phyloP scores from a whole-genome alignment of 1,140 invertebrate species.

The Plectrocnemia conspersa region DNA sequence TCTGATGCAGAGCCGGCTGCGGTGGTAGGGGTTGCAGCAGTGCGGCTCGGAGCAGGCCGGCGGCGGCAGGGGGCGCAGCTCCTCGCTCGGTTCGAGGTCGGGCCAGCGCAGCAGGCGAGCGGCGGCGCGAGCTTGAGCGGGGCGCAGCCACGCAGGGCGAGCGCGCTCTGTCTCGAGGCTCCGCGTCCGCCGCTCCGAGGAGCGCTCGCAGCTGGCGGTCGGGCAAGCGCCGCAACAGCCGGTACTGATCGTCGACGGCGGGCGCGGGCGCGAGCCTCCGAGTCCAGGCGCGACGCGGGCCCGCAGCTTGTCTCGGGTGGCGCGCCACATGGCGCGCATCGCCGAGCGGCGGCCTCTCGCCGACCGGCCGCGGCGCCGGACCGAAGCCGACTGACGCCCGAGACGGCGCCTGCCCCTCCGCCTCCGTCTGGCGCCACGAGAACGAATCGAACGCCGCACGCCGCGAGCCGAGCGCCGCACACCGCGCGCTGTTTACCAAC shows the following conservation, averaged over 20 bases:
- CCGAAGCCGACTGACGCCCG: background rate
- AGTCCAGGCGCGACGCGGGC: slow-evolving; percentile 9
- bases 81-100: slow-evolving; percentile 56
- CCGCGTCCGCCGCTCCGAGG: slow-evolving; percentile 37
- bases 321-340: background rate
- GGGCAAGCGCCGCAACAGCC: background rate
- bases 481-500: slow-evolving; percentile 37
- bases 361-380: background rate
- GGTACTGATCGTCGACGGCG: slow-evolving; percentile 6
- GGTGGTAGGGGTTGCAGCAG: slow-evolving; percentile 80
- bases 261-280: background rate
- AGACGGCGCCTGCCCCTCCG: slow-evolving; percentile 40
- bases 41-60: slow-evolving; percentile 54
- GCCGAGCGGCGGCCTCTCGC: background rate
- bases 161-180: slow-evolving; percentile 37
- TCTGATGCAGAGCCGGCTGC: slow-evolving; percentile 72
- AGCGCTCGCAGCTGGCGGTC: slow-evolving; percentile 33
- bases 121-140: slow-evolving; percentile 45
- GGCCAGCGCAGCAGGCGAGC: slow-evolving; percentile 71
- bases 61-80: slow-evolving; percentile 64
- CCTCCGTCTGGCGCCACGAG: too few species aligned
- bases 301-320: slow-evolving; percentile 16
- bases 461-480: slow-evolving; percentile 39
- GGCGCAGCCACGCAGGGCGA: slow-evolving; percentile 37
- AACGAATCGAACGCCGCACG: slow-evolving; percentile 42